Evolutionary conservation across 2,113 vertebrate genomes (phyloP), one percentile per base, ranked within the genome.

Genomic region (Oreochromis niloticus): DNA sequence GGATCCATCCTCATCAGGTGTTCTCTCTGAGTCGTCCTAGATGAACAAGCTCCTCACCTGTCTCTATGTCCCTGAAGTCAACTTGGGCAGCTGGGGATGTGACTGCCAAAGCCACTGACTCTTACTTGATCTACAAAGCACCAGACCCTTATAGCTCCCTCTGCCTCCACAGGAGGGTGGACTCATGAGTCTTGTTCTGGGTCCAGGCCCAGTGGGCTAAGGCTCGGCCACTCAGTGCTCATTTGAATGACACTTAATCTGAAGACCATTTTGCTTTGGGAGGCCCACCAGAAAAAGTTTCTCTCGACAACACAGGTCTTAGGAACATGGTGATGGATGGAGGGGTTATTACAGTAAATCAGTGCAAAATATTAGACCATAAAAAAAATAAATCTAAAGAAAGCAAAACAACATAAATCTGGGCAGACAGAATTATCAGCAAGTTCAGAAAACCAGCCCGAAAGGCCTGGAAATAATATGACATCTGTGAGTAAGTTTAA

Each of bases 21-120:
- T 48, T 75, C 41, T 48, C 68, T 75, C 0, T 32, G 24, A 30
- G 22, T 17, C 9, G 0, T 75, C 3, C 24, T 17, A 48, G 14
- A 75, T 48, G 24, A 75, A 11, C 71, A 48, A 30, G 43, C 24
- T 7, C 24, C 24, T 30, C 24, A 48, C 43, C 46, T 1, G 3
- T 75, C 41, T 75, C 41, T 48, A 75, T 75, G 14, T 73, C 27
- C 41, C 5, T 19, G 14, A 75, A 75, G 68, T 7, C 71, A 75
- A 27, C 24, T 75, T 75, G 24, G 24, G 41, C 14, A 75, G 24
- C 43, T 48, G 41, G 41, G 4, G 22, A 73, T 73, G 1, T 46
- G 68, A 43, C 41, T 9, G 5, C 41, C 8, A 73, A 46, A 46
- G 41, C 8, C 22, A 46, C 14, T 73, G 68, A 48, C 9, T 48